Evolutionary conservation across 1,140 invertebrate genomes (phyloP).

Genomic region (Zaprionus lachaisei): DNA sequence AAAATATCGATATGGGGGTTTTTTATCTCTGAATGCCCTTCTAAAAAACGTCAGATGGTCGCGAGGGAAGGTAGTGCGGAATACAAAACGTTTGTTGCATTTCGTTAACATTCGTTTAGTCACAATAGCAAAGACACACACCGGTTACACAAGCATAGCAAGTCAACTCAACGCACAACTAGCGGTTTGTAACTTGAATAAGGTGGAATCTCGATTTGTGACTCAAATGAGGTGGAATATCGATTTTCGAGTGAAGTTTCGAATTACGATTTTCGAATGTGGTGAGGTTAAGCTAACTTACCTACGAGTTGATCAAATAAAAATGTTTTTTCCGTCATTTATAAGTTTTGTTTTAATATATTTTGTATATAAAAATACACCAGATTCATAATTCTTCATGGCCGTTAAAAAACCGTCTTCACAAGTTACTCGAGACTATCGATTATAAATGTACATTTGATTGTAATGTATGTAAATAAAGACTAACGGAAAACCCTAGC

Average conservation of each 20-base stretch:
- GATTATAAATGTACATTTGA: constrained; percentile 9
- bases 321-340: too few relatives aligned
- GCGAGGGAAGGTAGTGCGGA: too few relatives aligned
- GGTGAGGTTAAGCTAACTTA: too few relatives aligned
- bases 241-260: too few relatives aligned
- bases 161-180: neutral
- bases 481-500: constrained; percentile 35
- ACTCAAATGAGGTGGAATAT: too few relatives aligned
- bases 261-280: too few relatives aligned
- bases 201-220: too few relatives aligned
- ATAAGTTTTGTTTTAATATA: constrained; percentile 23
- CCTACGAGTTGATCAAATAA: too few relatives aligned
- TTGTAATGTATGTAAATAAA: neutral
- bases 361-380: constrained; percentile 34
- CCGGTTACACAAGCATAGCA: neutral
- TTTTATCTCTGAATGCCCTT: too few relatives aligned
- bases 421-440: constrained; percentile 10
- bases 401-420: constrained; percentile 35
- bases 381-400: constrained; percentile 45
- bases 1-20: too few relatives aligned
- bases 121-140: neutral
- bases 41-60: too few relatives aligned
- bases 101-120: neutral
- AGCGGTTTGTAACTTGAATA: neutral
- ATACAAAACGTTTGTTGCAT: too few relatives aligned